phyloP scores from a whole-genome alignment of 2,888 invertebrate genomes.

The Oeneis ivallda region DNA sequence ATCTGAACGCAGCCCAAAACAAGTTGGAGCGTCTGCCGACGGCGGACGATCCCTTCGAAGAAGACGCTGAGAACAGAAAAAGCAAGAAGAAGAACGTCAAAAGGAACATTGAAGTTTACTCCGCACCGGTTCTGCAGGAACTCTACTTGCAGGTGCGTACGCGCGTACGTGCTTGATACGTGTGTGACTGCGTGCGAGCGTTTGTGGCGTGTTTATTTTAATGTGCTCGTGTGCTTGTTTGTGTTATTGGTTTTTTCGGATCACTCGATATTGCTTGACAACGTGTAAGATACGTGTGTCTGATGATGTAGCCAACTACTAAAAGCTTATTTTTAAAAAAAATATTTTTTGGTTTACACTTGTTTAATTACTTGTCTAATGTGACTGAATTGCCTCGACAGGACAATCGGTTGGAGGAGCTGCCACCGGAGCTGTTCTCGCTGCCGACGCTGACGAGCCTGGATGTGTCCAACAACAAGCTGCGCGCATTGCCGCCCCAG shows the following conservation, averaged over 20 bases:
- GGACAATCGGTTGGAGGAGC: constrained; percentile 91
- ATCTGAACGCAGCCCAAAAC: constrained; percentile 94
- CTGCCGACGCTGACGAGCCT: constrained; percentile 89
- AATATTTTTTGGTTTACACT: too few relatives aligned
- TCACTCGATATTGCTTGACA: too few relatives aligned
- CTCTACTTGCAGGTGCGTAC: constrained; percentile 87
- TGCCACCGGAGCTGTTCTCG: constrained; percentile 91
- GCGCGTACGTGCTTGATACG: neutral
- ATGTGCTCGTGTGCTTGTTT: neutral
- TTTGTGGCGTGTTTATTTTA: neutral
- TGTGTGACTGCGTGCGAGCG: neutral
- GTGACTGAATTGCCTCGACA: too few relatives aligned
- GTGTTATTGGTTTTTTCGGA: neutral
- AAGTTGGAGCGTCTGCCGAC: constrained; percentile 89
- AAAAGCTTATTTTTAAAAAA: too few relatives aligned
- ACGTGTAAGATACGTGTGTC: too few relatives aligned
- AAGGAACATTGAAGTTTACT: constrained; percentile 74
- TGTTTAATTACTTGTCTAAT: too few relatives aligned
- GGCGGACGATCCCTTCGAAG: constrained; percentile 63
- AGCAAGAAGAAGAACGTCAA: constrained; percentile 46
- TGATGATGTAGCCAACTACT: too few relatives aligned
- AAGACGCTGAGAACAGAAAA: constrained; percentile 51
- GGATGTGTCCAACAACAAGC: constrained; percentile 97
- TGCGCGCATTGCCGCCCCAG: constrained; percentile 89
- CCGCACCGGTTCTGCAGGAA: constrained; percentile 92